Percentiles rank a stretch among this genome's conserved stretches.
These are phyloP conservation scores for Microctonus aethiopoides DNA, from an alignment of 2,888 invertebrate species.

Conservation along the genomic window DNA sequence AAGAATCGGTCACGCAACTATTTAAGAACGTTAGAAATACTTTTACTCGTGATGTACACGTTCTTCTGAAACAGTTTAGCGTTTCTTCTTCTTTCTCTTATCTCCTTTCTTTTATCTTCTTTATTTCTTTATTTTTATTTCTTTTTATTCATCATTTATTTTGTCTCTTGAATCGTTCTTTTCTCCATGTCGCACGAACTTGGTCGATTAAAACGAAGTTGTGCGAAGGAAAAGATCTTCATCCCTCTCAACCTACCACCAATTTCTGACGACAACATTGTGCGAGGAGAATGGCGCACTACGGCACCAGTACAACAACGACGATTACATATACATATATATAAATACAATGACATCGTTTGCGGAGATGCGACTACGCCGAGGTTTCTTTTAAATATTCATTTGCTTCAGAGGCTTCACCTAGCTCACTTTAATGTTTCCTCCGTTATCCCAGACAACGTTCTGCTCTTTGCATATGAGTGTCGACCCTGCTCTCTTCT, in stretches of 20 bases:
- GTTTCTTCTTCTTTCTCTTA: slow-evolving; percentile 1
- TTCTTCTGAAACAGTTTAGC: slow-evolving; percentile 22
- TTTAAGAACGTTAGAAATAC: slow-evolving; percentile 37
- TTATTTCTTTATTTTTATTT: neutral
- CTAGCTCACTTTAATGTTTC: slow-evolving; percentile 52
- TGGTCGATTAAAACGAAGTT: slow-evolving; percentile 47
- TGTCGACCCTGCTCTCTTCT: slow-evolving; percentile 24
- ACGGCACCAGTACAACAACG: slow-evolving; percentile 19
- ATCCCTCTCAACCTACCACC: slow-evolving; percentile 27
- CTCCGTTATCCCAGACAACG: slow-evolving; percentile 50
- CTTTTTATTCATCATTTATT: slow-evolving; percentile 27
- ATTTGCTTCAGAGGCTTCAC: slow-evolving; percentile 50
- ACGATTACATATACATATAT: neutral
- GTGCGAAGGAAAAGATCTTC: slow-evolving; percentile 28
- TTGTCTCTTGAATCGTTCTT: slow-evolving; percentile 19
- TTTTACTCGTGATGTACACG: slow-evolving; percentile 18
- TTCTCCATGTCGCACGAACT: slow-evolving; percentile 35
- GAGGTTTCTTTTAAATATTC: slow-evolving; percentile 61
- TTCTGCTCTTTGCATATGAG: slow-evolving; percentile 51
- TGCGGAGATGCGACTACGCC: slow-evolving; percentile 32
- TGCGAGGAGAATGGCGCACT: neutral
- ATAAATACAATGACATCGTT: slow-evolving; percentile 10
- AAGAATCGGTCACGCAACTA: slow-evolving; percentile 32
- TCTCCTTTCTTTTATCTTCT: neutral
- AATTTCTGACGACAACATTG: slow-evolving; percentile 36